Percentiles rank a stretch among this genome's conserved stretches.
Conservation (phyloP, 2,888 invertebrate species). For the Neelides folsomi region DNA sequence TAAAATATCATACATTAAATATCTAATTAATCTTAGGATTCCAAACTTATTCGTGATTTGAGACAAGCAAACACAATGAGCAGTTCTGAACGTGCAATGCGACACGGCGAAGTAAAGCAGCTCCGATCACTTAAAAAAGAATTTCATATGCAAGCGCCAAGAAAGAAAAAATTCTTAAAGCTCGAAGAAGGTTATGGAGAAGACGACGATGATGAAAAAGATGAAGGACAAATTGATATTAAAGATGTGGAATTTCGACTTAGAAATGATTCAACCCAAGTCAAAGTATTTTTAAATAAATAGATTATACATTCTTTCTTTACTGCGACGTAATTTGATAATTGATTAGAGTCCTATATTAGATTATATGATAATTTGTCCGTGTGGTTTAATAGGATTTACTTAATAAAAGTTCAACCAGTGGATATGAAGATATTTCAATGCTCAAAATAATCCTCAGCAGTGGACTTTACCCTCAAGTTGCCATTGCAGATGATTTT, state of each 20-base stretch:
- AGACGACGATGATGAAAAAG: conserved; percentile 45
- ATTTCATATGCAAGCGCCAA: conserved; percentile 54
- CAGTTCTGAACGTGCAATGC: conserved; percentile 61
- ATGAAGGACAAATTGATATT: conserved; percentile 51
- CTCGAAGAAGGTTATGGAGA: conserved; percentile 43
- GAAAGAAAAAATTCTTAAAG: conserved; percentile 61
- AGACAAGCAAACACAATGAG: conserved; percentile 36
- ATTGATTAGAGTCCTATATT: too few relatives aligned
- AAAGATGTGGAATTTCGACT: conserved; percentile 76
- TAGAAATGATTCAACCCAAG: conserved; percentile 58
- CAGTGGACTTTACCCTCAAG: conserved; percentile 88
- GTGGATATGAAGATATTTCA: conserved; percentile 52
- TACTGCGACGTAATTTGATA: too few relatives aligned
- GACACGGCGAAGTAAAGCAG: conserved; percentile 79
- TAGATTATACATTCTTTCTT: too few relatives aligned
- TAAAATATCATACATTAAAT: too few relatives aligned
- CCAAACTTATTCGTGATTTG: conserved; percentile 22
- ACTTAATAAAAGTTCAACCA: conserved; percentile 50
- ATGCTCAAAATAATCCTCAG: conserved; percentile 69
- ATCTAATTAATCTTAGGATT: conserved; percentile 16
- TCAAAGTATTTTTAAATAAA: conserved; percentile 49
- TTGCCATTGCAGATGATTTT: conserved; percentile 85
- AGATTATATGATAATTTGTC: too few relatives aligned
- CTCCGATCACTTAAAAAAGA: conserved; percentile 64
- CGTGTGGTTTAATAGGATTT: conserved; percentile 40